Conservation (phyloP, 2,113 vertebrate genomes). For the Macquaria ambigua region DNA sequence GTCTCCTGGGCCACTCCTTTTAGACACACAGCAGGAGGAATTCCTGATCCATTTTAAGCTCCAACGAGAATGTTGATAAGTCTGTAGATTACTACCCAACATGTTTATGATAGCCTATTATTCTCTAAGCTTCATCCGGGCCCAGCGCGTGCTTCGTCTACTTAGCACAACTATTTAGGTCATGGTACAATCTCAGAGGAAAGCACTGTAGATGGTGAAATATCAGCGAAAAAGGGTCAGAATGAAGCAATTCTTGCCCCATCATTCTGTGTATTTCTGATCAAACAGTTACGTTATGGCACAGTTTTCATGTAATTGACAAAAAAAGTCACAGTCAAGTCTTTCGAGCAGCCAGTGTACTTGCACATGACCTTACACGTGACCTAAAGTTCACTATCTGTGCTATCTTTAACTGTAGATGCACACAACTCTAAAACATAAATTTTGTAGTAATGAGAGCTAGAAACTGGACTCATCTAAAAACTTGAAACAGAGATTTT, state of each 20-base stretch:
- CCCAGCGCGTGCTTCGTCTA: slow-evolving; percentile 71
- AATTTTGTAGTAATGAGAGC: neutral
- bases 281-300: neutral
- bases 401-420: neutral
- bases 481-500: neutral
- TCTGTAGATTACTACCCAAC: slow-evolving; percentile 79
- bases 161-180: slow-evolving; percentile 80
- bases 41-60: slow-evolving; percentile 78
- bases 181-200: slow-evolving; percentile 54
- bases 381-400: neutral
- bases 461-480: neutral
- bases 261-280: neutral
- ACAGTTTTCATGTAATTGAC: neutral
- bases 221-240: slow-evolving; percentile 43
- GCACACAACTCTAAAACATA: neutral
- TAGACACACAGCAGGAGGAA: slow-evolving; percentile 68
- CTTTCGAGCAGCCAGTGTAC: neutral
- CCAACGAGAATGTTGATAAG: slow-evolving; percentile 78
- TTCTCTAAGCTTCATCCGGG: slow-evolving; percentile 73
- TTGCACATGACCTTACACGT: neutral
- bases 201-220: slow-evolving; percentile 40
- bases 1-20: slow-evolving; percentile 53
- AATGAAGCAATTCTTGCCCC: neutral
- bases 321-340: neutral
- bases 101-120: slow-evolving; percentile 84